Conservation (phyloP, 2,888 invertebrate genomes). For the Tetranychus piercei region DNA sequence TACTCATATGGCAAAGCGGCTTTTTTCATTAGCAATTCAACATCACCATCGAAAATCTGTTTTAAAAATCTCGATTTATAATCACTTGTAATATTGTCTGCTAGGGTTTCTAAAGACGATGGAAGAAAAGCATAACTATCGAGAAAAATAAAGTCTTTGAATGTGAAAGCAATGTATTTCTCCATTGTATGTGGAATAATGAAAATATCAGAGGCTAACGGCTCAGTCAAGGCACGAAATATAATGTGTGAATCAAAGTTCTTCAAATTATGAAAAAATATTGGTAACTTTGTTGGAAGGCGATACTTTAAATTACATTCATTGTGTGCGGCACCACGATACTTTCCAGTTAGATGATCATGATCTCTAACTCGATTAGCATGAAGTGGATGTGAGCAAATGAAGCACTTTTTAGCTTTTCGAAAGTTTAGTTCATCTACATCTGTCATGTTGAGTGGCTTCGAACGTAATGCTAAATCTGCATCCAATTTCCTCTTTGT, state of each 20-base stretch:
- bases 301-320: not conserved
- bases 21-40: not conserved
- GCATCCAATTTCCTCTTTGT: not conserved
- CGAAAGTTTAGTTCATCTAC: not conserved
- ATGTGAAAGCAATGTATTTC: not conserved
- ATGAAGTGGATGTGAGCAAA: not conserved
- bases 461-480: no score
- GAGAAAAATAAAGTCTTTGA: not conserved
- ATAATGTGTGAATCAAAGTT: conserved; percentile 2
- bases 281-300: not conserved
- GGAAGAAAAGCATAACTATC: not conserved
- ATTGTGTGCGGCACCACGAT: not conserved
- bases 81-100: not conserved
- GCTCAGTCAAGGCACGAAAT: not conserved
- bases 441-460: not conserved
- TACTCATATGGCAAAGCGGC: not conserved
- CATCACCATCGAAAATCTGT: not conserved
- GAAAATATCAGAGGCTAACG: not conserved
- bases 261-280: conserved; percentile 4
- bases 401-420: not conserved
- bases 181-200: not conserved
- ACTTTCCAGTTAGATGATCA: conserved; percentile 2
- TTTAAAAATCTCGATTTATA: not conserved
- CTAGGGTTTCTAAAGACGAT: not conserved
- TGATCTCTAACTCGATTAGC: not conserved